These are phyloP conservation scores for Sinella curviseta DNA, from an alignment of 1,140 invertebrate genomes.

Conservation along the genomic window DNA sequence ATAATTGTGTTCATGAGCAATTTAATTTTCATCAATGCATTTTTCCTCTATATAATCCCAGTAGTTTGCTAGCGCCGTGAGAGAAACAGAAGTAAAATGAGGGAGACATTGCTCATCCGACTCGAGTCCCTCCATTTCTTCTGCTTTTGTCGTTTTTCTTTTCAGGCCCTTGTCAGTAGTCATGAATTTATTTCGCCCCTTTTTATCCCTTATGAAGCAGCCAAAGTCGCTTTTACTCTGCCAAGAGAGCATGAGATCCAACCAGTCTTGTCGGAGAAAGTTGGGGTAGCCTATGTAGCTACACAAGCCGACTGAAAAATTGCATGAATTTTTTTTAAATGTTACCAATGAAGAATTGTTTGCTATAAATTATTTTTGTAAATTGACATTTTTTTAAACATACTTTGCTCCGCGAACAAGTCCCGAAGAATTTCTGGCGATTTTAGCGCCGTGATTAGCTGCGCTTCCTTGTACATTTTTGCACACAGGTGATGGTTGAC, in stretches of 20 bases:
- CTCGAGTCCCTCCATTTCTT: background rate
- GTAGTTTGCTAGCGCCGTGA: background rate
- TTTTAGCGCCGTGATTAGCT: background rate
- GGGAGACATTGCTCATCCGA: background rate
- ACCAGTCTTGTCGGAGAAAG: constrained; percentile 8
- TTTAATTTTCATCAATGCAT: background rate
- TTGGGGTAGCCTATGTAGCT: background rate
- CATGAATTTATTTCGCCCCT: background rate
- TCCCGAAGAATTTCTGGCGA: background rate
- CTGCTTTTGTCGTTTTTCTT: background rate
- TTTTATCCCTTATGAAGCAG: background rate
- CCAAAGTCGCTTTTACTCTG: constrained; percentile 16
- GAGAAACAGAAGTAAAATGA: constrained; percentile 5
- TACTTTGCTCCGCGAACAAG: background rate
- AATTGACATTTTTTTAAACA: background rate
- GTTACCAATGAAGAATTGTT: too few species aligned
- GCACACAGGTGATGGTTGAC: background rate
- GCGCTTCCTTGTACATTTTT: constrained; percentile 6
- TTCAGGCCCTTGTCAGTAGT: background rate
- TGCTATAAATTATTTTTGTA: background rate
- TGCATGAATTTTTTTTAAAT: background rate
- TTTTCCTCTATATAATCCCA: constrained; percentile 17
- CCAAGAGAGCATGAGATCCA: constrained; percentile 4
- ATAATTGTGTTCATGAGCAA: background rate
- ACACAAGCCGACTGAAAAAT: background rate